Base-by-base conservation (phyloP, 2,888 invertebrate genomes). In the Limenitis camilla region DNA sequence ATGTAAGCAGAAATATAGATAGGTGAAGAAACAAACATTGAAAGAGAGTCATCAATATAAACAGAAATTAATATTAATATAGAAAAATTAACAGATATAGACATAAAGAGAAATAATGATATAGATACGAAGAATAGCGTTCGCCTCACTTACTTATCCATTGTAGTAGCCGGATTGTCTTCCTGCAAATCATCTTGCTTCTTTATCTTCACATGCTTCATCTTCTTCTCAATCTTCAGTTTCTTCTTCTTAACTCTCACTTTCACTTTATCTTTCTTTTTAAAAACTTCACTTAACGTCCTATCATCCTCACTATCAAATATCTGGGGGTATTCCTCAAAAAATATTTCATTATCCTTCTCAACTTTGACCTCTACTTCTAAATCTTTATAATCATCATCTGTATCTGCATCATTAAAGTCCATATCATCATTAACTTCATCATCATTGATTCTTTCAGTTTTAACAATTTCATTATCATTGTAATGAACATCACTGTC, bases 261-360 rank as follows among this genome's bases (percentile, higher is more conserved):
- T 33, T 64, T 69, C 43, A 66, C 61, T 38, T 67, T 64, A 6
- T 36, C 36, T 49, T 68, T 69, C 19, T 62, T 59, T 9, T 56
- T 63, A 11, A 66, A 69, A 5, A 81, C 69, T 40, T 80, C 79
- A 53, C 80, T 81, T 0, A 81, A 44, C 0, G 68, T 71, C 35
- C 66, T 68, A 43, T 80, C 67, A 31, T 76, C 78, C 1, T 79
- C 81, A 0, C 76, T 74, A 1, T 76, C 76, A 9, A 73, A 72
- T 28, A 74, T 77, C 2, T 64, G 58, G 1, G 56, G 60, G 35
- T 63, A 78, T 10, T 79, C 81, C 5, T 80, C 71, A 4, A 76
- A 72, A 38, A 65, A 83, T 49, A 81, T 74, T 7, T 78, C 77
- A 40, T 76, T 76, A 45, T 1, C 56, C 19, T 56, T 61, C n/a